Evolutionary conservation across 2,113 vertebrate genomes (phyloP), one percentile per base, ranked within the genome.

Genomic region (Microtus ochrogaster): DNA sequence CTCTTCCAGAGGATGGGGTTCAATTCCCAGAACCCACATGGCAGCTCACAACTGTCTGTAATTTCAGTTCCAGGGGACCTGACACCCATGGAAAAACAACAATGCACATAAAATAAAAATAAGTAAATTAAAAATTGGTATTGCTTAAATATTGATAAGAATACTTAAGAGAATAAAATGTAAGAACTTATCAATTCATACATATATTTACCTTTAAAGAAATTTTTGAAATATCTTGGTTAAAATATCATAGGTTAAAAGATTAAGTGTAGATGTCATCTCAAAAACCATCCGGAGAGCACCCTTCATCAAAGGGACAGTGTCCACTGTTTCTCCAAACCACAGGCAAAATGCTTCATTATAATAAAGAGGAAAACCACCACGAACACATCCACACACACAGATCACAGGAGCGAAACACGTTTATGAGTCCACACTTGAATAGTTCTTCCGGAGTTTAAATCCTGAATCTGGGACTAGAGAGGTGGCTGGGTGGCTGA

Each of bases 101-200:
- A 36, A 8, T 70, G 68, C 33, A 70, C 2, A 36, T n/a, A 70
- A 36, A 70, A 70, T 36, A 70, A 70, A 70, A 70, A n/a, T n/a
- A 70, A 70, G 36, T n/a, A n/a, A 70, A 70, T 70, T n/a, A 17
- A 94, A 94, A 93, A 33, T 41, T 84, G 28, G 3, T 92, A 19
- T 66, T 44, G 22, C 33, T 28, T 52, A 77, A 95, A 28, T 28
- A 76, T 78, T 89, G 24, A 9, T 79, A 58, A 4, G 66, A 36
- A 87, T 17, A 68, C 44, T 96, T 95, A 85, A 76, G 76, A 90
- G 16, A 92, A 94, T 72, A 19, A 91, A 82, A 81, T 92, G n/a
- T 74, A 87, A 26, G 16, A 89, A 81, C 21, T 44, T 92, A 79
- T 39, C 24, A 52, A 21, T 92, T 5, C n/a, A 19, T 65, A 44